These are phyloP conservation scores for Protomyctophum bolini DNA, from an alignment of 2,113 vertebrate species.

Conservation along the genomic window DNA sequence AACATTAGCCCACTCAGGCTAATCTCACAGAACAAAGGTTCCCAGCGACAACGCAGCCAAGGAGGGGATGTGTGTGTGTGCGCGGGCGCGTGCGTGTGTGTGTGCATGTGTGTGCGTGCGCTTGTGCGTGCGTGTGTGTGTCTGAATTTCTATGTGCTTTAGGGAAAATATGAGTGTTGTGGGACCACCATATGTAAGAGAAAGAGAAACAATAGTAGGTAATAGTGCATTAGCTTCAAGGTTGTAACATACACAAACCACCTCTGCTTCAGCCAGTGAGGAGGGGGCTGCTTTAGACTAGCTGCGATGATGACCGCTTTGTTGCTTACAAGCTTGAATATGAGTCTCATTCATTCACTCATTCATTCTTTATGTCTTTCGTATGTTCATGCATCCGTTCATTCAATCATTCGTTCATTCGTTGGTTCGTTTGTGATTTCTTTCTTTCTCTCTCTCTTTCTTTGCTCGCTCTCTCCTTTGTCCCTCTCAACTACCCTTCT, in stretches of 20 bases:
- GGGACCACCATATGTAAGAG: too few species aligned
- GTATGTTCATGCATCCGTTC: background rate
- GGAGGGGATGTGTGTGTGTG: constrained; percentile 50
- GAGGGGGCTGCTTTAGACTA: too few species aligned
- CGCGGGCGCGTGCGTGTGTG: constrained; percentile 11
- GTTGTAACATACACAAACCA: too few species aligned
- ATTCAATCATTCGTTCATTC: constrained; percentile 14
- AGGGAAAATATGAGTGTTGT: too few species aligned
- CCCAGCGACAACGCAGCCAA: constrained; percentile 75
- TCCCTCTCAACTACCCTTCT: too few species aligned
- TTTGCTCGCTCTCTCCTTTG: constrained; percentile 21
- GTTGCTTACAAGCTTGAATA: too few species aligned
- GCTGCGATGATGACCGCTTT: too few species aligned
- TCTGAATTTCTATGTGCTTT: too few species aligned
- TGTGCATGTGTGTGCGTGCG: constrained; percentile 10
- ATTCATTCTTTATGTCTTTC: background rate
- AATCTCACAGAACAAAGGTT: constrained; percentile 83
- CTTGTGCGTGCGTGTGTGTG: too few species aligned
- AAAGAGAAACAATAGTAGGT: too few species aligned
- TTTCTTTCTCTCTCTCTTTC: constrained; percentile 8
- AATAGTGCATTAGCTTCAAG: too few species aligned
- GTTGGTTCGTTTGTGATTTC: constrained; percentile 12
- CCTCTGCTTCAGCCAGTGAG: too few species aligned
- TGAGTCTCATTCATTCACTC: constrained; percentile 3
- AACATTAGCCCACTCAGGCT: constrained; percentile 84